Evolutionary conservation across 1,140 invertebrate species (phyloP), one percentile per base, ranked within the genome.

Genomic region (Drosophila lacertosa): DNA sequence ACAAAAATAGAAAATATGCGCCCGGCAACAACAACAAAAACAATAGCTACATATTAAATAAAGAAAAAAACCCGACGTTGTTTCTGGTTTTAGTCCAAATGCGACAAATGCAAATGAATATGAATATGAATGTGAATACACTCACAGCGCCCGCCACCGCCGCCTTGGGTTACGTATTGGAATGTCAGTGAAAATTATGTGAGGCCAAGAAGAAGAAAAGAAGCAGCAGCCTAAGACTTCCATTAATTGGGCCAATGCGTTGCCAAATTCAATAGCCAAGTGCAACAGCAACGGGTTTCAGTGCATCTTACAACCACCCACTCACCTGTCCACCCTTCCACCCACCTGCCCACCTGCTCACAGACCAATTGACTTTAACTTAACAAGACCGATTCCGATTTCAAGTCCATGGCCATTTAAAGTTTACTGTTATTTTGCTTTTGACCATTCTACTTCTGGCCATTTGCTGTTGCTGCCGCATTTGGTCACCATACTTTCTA

Each of bases 1-100:
- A 86, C 73, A 70, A 67, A 79, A 86, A 74, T 81, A 76, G 77
- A 86, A 84, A 84, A 80, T 74, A 76, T 50, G 35, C 39, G 71
- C 35, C 59, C 35, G 50, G 59, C 50, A 50, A 59, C 40, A 39
- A 54, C 24, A 29, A 9, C 26, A 29, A 26, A 4, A 26, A 6
- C 24, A 26, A 6, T n/a, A n/a, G n/a, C n/a, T n/a, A n/a, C 57
- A 78, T 10, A 40, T 40, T 16, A 40, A 40, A 11, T 16, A 40
- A 29, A 45, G 1, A 22, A 10, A 45, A 4, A 24, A 1, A 15
- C 10, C 7, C 20, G 13, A 18, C 51, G 32, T 35, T 29, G 20
- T 48, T 59, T 20, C 65, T 35, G 39, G 22, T 67, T 26, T 37
- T 62, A 29, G 47, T 48, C 64, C 58, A 55, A 68, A 59, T 53